Percentiles rank a stretch among this genome's conserved stretches.
These are phyloP conservation scores for Dromas ardeola DNA, from an alignment of 2,113 vertebrate genomes.

Conservation along the genomic window DNA sequence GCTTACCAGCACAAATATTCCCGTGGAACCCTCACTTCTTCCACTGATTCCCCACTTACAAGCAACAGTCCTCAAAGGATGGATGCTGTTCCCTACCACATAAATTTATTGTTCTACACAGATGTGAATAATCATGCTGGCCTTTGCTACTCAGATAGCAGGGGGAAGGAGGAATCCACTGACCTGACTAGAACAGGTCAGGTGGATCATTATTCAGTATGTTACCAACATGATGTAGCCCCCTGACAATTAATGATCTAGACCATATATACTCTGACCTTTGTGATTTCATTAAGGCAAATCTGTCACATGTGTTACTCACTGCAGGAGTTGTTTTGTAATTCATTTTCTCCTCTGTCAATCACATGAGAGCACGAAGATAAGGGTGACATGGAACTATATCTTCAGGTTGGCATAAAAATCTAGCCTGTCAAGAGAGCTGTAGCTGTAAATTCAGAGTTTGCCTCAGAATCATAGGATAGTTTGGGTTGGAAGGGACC, in stretches of 20 bases:
- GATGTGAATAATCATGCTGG: background rate
- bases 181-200: background rate
- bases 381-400: background rate
- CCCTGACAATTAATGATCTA: background rate
- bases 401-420: background rate
- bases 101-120: background rate
- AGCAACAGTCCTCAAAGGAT: background rate
- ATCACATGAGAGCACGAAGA: background rate
- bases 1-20: background rate
- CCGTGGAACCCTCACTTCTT: background rate
- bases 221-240: background rate
- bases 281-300: background rate
- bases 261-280: background rate
- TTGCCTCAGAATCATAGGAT: background rate
- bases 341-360: background rate
- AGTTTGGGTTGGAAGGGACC: background rate
- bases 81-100: background rate
- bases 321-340: background rate
- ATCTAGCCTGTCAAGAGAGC: background rate
- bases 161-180: background rate
- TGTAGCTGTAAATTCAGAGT: background rate
- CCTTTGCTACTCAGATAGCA: background rate
- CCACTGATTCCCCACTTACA: background rate
- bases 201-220: background rate
- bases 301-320: background rate